These are phyloP conservation scores for Tricholaema leucomelas DNA, from an alignment of 2,113 vertebrate genomes.

Conservation along the genomic window DNA sequence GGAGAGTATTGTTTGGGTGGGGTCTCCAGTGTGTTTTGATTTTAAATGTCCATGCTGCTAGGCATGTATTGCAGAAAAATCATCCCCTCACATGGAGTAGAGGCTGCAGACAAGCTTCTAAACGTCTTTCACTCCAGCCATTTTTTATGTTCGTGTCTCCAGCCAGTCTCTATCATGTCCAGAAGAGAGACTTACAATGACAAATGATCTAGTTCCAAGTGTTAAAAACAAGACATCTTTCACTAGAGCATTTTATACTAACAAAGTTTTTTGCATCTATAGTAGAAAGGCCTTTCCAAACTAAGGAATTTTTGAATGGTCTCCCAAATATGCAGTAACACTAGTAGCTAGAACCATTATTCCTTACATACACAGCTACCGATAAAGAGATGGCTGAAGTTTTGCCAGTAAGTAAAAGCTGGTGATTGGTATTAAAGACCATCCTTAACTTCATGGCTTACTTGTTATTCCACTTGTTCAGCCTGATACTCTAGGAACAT, in stretches of 20 bases:
- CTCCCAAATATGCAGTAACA: neutral
- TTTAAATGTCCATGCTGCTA: neutral
- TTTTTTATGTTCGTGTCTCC: neutral
- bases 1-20: neutral
- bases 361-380: neutral
- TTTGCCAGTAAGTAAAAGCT: neutral
- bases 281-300: neutral
- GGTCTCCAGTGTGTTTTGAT: neutral
- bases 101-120: neutral
- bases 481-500: neutral
- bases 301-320: neutral
- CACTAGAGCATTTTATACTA: neutral
- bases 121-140: neutral
- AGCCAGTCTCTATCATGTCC: neutral
- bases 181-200: neutral
- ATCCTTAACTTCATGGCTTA: neutral
- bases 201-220: neutral
- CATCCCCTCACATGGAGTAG: neutral
- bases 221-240: neutral
- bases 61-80: neutral
- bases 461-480: neutral
- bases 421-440: neutral
- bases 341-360: neutral
- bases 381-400: neutral
- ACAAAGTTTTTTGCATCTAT: neutral